Percentiles rank a stretch among this genome's conserved stretches.
Evolutionary conservation across 2,113 vertebrate species (phyloP).

Genomic region (Syngnathoides biaculeatus): DNA sequence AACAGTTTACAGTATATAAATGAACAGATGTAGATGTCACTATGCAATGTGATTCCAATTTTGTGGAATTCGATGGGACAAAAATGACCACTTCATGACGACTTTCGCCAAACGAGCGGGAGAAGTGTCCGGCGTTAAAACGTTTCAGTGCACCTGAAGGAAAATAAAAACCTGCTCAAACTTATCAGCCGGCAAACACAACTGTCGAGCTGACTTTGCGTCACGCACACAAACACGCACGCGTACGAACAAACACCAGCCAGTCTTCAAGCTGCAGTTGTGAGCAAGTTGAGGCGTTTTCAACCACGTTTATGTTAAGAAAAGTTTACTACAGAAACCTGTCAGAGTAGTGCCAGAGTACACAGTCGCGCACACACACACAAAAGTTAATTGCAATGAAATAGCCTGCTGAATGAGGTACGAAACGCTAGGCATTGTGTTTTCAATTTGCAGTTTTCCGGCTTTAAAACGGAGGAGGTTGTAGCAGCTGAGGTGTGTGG

Average conservation of each 20-base stretch:
- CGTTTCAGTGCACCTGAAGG: slow-evolving; percentile 74
- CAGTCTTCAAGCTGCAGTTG: slow-evolving; percentile 47
- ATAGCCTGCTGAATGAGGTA: slow-evolving; percentile 75
- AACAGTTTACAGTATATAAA: slow-evolving; percentile 63
- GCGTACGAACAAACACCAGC: slow-evolving; percentile 42
- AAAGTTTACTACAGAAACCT: slow-evolving; percentile 40
- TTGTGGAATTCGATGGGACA: slow-evolving; percentile 21
- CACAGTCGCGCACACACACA: slow-evolving; percentile 54
- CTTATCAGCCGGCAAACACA: slow-evolving; percentile 73
- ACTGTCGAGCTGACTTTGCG: slow-evolving; percentile 65
- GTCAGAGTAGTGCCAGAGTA: slow-evolving; percentile 54
- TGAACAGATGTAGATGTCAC: slow-evolving; percentile 48
- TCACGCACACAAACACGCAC: slow-evolving; percentile 51
- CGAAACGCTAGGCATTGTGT: slow-evolving; percentile 62
- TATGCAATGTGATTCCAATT: slow-evolving; percentile 38
- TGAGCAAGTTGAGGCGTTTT: slow-evolving; percentile 40
- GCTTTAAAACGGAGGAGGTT: slow-evolving; percentile 74
- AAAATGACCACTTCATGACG: slow-evolving; percentile 35
- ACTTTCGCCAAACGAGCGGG: slow-evolving; percentile 25
- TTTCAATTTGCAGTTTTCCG: slow-evolving; percentile 74
- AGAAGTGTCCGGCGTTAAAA: slow-evolving; percentile 56
- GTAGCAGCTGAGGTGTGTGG: slow-evolving; percentile 75
- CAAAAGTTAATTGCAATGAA: slow-evolving; percentile 64
- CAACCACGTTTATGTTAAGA: slow-evolving; percentile 42
- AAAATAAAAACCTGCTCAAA: slow-evolving; percentile 67